Conservation (phyloP, 2,888 invertebrate species). For the Halocaridina rubra region DNA sequence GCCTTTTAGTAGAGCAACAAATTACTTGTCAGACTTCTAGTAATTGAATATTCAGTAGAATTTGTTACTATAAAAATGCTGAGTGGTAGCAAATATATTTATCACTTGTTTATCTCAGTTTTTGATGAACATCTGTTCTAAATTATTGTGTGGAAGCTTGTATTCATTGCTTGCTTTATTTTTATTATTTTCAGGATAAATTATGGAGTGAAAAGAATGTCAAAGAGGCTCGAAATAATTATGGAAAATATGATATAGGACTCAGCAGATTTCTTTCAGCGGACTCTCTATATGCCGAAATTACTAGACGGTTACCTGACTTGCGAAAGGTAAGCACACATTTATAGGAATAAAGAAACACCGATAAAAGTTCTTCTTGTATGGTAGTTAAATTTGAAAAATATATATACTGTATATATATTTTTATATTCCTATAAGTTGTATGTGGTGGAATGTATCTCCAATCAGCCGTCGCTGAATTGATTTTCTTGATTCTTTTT, state of each 20-base stretch:
- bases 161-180: background rate
- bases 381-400: too few species aligned
- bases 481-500: too few species aligned
- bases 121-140: background rate
- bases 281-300: conserved; percentile 68
- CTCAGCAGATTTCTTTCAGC: conserved; percentile 66
- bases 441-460: too few species aligned
- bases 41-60: too few species aligned
- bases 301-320: conserved; percentile 65
- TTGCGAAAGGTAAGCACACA: conserved; percentile 57
- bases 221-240: conserved; percentile 67
- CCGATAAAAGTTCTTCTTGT: too few species aligned
- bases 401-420: too few species aligned
- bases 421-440: too few species aligned
- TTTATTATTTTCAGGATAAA: background rate
- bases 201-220: conserved; percentile 60
- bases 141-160: background rate
- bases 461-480: too few species aligned
- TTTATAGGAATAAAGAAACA: too few species aligned
- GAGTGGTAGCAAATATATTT: background rate
- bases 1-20: too few species aligned
- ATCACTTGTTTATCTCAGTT: background rate
- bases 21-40: too few species aligned
- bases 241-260: conserved; percentile 68
- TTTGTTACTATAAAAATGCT: too few species aligned